Evolutionary conservation across 1,140 invertebrate genomes (phyloP).

Genomic region (Gryon sp.): DNA sequence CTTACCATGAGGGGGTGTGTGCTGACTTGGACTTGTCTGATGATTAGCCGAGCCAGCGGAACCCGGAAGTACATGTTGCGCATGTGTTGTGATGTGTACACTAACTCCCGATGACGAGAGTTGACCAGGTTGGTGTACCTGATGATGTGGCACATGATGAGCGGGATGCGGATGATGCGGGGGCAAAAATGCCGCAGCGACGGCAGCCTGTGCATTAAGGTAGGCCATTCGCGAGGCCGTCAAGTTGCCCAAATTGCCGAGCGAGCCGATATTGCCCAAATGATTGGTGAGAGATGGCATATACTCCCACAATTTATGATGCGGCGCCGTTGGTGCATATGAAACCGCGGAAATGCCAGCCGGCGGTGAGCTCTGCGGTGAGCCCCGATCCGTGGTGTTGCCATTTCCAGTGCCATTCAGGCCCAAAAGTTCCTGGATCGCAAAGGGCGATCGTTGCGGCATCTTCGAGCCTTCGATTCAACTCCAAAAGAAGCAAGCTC

Average conservation of each 20-base stretch:
- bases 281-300: conserved; percentile 78
- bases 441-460: conserved; percentile 93
- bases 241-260: conserved; percentile 77
- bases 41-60: conserved; percentile 73
- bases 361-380: conserved; percentile 79
- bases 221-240: conserved; percentile 90
- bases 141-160: conserved; percentile 77
- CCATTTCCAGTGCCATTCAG: conserved; percentile 81
- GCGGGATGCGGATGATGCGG: conserved; percentile 81
- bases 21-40: conserved; percentile 76
- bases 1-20: conserved; percentile 76
- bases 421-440: conserved; percentile 93
- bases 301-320: conserved; percentile 78
- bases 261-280: conserved; percentile 72
- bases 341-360: conserved; percentile 78
- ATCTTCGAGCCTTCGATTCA: conserved; percentile 74
- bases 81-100: conserved; percentile 76
- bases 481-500: conserved; percentile 54
- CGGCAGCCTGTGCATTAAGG: conserved; percentile 91
- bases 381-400: conserved; percentile 74
- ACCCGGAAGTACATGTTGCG: conserved; percentile 76
- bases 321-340: conserved; percentile 78
- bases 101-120: conserved; percentile 74
- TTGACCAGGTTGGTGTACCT: conserved; percentile 77
- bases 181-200: conserved; percentile 91